Evolutionary conservation across 2,888 invertebrate species (phyloP).

Genomic region (Lissonota sp.): DNA sequence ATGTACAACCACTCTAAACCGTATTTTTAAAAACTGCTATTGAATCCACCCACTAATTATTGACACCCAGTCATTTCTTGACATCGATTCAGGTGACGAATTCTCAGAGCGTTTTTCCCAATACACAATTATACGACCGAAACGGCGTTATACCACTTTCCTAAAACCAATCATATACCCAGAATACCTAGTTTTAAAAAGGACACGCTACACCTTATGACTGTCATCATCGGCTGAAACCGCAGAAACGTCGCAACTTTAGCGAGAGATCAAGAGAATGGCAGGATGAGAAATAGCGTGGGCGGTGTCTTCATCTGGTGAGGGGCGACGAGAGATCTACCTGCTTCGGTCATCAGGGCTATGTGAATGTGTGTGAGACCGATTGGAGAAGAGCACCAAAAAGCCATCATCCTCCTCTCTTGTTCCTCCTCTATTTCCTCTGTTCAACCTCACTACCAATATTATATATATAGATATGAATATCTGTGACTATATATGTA

Average conservation of each 20-base stretch:
- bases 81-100: too few relatives aligned
- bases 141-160: too few relatives aligned
- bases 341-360: conserved; percentile 20
- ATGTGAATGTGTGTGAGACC: conserved; percentile 26
- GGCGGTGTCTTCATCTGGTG: conserved; percentile 16
- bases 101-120: too few relatives aligned
- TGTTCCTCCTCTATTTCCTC: conserved; percentile 42
- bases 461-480: conserved; percentile 32
- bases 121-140: too few relatives aligned
- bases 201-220: neutral
- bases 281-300: conserved; percentile 12
- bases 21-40: too few relatives aligned
- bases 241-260: conserved; percentile 45
- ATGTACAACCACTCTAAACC: too few relatives aligned
- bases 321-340: conserved; percentile 6
- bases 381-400: conserved; percentile 13
- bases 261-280: conserved; percentile 28
- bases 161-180: too few relatives aligned
- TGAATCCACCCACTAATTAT: too few relatives aligned
- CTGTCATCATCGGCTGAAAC: conserved; percentile 31
- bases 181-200: too few relatives aligned
- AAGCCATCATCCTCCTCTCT: conserved; percentile 7
- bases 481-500: too few relatives aligned
- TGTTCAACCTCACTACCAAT: conserved; percentile 50
- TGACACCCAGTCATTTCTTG: too few relatives aligned